Evolutionary conservation across 2,113 vertebrate species (phyloP), one percentile per base, ranked within the genome.

Genomic region (Salvelinus alpinus): DNA sequence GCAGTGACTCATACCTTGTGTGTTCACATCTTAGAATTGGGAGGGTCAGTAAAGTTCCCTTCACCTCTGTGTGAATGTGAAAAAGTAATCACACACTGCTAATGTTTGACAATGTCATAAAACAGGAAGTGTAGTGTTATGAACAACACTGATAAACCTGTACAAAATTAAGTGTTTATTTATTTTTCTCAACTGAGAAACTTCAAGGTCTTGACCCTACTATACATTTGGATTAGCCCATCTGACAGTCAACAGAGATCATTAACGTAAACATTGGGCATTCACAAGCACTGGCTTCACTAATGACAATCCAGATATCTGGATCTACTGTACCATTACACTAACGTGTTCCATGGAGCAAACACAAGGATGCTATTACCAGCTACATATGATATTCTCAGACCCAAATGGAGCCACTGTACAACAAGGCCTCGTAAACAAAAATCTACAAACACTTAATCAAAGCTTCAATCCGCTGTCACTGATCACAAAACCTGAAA

Each of bases 371-470:
- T 74, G 70, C 25, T 60, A 75, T 77, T 66, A 38, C 25, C 69
- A 27, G 72, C 60, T n/a, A 44, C 60, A 64, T 60, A 66, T 34
- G 22, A 25, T 47, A 71, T 38, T 51, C n/a, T 57, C 27, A 48
- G 27, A 29, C 47, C 22, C 70, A 78, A 78, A 78, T 70, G 71
- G 64, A 78, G 74, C 67, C 38, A 11, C 9, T 44, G 38, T 24
- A 60, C 38, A 44, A 44, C 38, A 44, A 34, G 1, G 34, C 34
- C 34, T 7, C 34, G 34, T 34, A 7, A 44, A 44, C 38, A 44
- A 11, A 11, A 38, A 38, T 38, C 34, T 9, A 44, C 76, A 78
- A 62, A 71, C 62, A 71, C 77, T 82, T 82, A 71, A 78, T 82
- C 77, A 78, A 72, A 71, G 27, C 24, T 38, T 66, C 27, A 47